Evolutionary conservation across 2,888 invertebrate species (phyloP), one percentile per base, ranked within the genome.

Genomic region (Sesia apiformis): DNA sequence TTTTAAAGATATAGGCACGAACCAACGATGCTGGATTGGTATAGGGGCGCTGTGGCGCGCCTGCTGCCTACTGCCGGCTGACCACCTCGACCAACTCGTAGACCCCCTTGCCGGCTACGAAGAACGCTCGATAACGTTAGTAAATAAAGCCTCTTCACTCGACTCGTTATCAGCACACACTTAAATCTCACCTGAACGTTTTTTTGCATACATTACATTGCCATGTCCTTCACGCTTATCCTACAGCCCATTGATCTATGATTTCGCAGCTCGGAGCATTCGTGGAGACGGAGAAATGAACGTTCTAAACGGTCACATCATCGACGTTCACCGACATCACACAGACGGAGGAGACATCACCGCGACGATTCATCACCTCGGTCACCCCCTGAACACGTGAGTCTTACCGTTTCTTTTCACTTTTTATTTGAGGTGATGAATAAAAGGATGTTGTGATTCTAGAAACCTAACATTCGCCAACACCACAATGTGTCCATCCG

Each of bases 231-330:
- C 69, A 69, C 79, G 84, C 88, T 87, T 86, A 88, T 88, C 84
- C 86, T 88, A 87, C 71, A 85, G 83, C 79, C 82, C 70, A 79
- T 90, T 84, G 92, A 91, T 82, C 81, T 81, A 79, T 84, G 81
- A 87, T 91, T 92, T 76, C 93, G 91, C 93, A 92, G 93, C 86
- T 92, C 92, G 83, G 93, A 93, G 90, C 94, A 95, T 92, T 90
- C 93, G 92, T 84, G 95, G 93, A 80, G 95, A 92, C 76, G 95
- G 91, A 88, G 94, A 91, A 84, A 95, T 93, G 91, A 95, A 72
- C 93, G 96, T 64, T 96, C 95, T 82, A 96, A 96, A 84, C 93
- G 96, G 67, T 95, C 95, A 72, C 93, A 95, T 80, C 93, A 95
- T 65, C 93, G 96, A 78, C 95, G 96, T 64, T 95, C 95, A 62